Base-by-base conservation (phyloP, 2,888 invertebrate species). In the Eurytoma californica region DNA sequence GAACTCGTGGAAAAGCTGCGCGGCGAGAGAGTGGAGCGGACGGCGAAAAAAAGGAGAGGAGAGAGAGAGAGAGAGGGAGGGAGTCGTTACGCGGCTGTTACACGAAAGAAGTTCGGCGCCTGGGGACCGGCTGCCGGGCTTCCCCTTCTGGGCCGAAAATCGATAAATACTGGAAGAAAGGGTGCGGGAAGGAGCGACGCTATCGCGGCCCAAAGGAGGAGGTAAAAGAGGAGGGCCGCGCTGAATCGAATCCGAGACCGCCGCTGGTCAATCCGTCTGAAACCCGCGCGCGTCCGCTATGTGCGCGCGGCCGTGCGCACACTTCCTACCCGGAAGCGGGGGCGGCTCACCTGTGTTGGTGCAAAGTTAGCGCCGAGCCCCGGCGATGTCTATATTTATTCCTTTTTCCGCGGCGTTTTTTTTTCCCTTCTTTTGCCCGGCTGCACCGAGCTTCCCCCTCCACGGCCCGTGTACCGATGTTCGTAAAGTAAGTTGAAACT, bases 401-500 rank as follows among this genome's bases (percentile, higher is more conserved):
- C 77, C 61, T 68, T 73, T 58, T 73, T 24, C 13, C 18, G 65
- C 28, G 47, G 16, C 16, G 14, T n/a, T 16, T 24, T 72, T 58
- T 77, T 67, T 24, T 16, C 39, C 14, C n/a, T 49, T 3, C 63
- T 12, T 39, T 39, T 39, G 7, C 18, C 39, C n/a, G 0, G 1
- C 20, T 28, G 14, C 51, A 57, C 70, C 39, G 3, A 24, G 16
- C 18, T 9, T 28, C 5, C 65, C 16, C 53, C 68, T 14, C 16
- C 3, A 68, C 51, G 51, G 28, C 53, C 24, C 69, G 66, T 58
- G 47, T 24, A 57, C 18, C 63, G 55, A 67, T 77, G 73, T 73
- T 80, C 58, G 72, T 66, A 77, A 78, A 81, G 79, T 79, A 77
- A 81, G 79, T 77, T 79, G 81, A 58, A 76, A 79, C 78, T 81